phyloP scores from a whole-genome alignment of 2,888 invertebrate genomes.

The Tholera decimalis region DNA sequence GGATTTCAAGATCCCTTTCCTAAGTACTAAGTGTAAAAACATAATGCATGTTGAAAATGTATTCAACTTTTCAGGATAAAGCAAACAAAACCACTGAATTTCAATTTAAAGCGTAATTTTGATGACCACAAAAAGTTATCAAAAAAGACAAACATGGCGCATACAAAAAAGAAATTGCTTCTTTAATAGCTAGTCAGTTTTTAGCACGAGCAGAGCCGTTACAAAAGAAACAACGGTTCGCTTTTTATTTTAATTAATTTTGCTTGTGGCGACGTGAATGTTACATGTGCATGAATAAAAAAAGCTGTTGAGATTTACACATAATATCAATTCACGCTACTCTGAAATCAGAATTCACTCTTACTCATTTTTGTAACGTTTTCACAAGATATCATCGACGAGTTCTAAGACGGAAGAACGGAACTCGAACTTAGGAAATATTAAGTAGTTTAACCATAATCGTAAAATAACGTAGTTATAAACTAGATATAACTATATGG shows the following conservation, averaged over 20 bases:
- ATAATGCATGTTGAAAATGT: slow-evolving; percentile 22
- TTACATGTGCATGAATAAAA: slow-evolving; percentile 47
- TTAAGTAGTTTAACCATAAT: too few relatives aligned
- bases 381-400: too few relatives aligned
- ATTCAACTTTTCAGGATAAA: slow-evolving; percentile 55
- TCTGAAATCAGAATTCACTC: slow-evolving; percentile 29
- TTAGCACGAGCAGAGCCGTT: slow-evolving; percentile 61
- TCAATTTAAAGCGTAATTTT: slow-evolving; percentile 71
- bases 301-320: slow-evolving; percentile 25
- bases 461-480: neutral
- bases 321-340: slow-evolving; percentile 44
- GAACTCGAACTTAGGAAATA: too few relatives aligned
- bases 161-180: slow-evolving; percentile 71
- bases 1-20: neutral
- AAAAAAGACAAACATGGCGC: slow-evolving; percentile 60
- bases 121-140: slow-evolving; percentile 65
- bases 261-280: slow-evolving; percentile 44
- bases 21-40: slow-evolving; percentile 11
- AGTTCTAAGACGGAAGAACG: too few relatives aligned
- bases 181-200: slow-evolving; percentile 60
- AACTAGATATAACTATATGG: neutral
- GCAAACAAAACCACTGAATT: slow-evolving; percentile 67
- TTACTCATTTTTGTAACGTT: neutral
- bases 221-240: slow-evolving; percentile 58
- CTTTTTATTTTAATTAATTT: slow-evolving; percentile 64